phyloP scores from a whole-genome alignment of 92 coral and sea anemone species.

The Epizoanthus ramosus region DNA sequence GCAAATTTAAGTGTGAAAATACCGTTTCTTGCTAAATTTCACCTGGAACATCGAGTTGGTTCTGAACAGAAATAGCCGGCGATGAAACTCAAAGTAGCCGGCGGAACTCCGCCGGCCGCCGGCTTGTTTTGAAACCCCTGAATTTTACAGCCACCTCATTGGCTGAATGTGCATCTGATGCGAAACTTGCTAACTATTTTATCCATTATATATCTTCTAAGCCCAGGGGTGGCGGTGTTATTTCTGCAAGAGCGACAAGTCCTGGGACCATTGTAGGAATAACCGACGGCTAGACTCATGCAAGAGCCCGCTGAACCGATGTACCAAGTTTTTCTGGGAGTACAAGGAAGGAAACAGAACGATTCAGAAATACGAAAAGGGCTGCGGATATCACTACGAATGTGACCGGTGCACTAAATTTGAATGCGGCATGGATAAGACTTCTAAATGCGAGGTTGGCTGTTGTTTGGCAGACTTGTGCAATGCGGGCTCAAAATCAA shows the following conservation, averaged over 20 bases:
- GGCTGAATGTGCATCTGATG: too few species aligned
- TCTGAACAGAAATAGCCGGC: too few species aligned
- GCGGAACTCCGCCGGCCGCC: too few species aligned
- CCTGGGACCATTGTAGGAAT: constrained; percentile 28
- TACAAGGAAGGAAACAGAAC: constrained; percentile 33
- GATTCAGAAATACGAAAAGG: constrained; percentile 19
- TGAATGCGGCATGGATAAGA: constrained; percentile 33
- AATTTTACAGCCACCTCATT: too few species aligned
- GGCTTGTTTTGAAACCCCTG: too few species aligned
- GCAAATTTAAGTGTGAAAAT: too few species aligned
- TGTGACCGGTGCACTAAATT: constrained; percentile 21
- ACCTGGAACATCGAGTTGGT: too few species aligned
- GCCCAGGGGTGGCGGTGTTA: constrained; percentile 30
- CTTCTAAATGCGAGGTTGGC: constrained; percentile 6
- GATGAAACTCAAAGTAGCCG: too few species aligned
- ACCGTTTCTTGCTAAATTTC: too few species aligned
- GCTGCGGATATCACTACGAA: constrained; percentile 29
- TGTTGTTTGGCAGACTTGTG: constrained; percentile 35
- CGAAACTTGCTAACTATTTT: not conserved
- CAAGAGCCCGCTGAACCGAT: constrained; percentile 26
- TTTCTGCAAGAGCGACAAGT: constrained; percentile 33
- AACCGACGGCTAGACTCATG: not conserved
- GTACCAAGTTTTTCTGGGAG: constrained; percentile 46
- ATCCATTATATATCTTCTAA: not conserved
- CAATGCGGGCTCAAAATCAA: constrained; percentile 17